Evolutionary conservation across 2,797 vertebrate genomes (phyloP), one percentile per base, ranked within the genome.

Genomic region (Lophius americanus): DNA sequence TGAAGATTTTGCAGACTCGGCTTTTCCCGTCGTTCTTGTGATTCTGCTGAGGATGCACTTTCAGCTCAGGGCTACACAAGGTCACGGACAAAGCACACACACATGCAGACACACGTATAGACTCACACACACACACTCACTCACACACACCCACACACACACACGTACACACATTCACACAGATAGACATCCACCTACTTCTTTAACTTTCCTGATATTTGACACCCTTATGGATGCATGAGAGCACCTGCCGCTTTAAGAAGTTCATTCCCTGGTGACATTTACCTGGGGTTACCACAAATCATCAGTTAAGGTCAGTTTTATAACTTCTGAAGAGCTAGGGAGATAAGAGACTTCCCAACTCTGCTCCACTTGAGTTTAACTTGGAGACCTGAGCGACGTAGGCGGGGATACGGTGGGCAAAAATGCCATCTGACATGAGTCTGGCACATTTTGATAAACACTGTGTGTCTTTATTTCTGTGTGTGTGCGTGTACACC

Each of bases 21-120:
- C 89, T 90, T 63, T 78, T 82, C 49, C 23, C 44, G n/a, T 60
- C 63, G 60, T 74, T 82, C 64, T 76, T 13, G 58, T 6, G 49
- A 68, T 86, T 90, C 59, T 90, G 91, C 91, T 91, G 88, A 92
- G 56, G 79, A 73, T 74, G 86, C 89, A 80, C 81, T 91, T 89
- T 87, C 48, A 76, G 70, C 77, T 73, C 51, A 36, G 81, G 84
- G 87, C 76, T 90, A 68, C 81, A 78, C 73, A 84, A 92, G 91
- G 91, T 92, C 90, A 90, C 68, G 51, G 76, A 82, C 82, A 86
- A 75, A 79, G 23, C 80, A 71, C 52, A 68, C 60, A 14, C 47
- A 10, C n/a, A 44, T 66, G 53, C 73, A 57, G 2, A 55, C 48
- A 46, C 38, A 50, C 60, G 48, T 42, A 46, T 43, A 49, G 39